phyloP scores from a whole-genome alignment of 2,113 vertebrate genomes.

The Petrocephalus microphthalmus region DNA sequence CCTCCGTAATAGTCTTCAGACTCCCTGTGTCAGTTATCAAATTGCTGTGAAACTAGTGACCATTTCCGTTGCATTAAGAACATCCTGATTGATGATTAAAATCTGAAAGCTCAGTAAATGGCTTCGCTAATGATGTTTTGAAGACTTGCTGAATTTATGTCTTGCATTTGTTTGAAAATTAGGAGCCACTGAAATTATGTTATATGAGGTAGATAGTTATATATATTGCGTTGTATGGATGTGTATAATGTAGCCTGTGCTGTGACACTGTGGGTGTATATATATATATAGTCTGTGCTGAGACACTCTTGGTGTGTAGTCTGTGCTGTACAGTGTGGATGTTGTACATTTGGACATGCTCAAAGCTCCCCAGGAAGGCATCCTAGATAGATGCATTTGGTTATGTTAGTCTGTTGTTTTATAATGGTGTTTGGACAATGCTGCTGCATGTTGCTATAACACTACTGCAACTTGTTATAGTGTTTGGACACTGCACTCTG shows the following conservation, averaged over 20 bases:
- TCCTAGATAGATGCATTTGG: neutral
- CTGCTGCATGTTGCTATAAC: no score
- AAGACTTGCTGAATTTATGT: neutral
- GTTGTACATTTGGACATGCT: neutral
- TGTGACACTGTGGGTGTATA: neutral
- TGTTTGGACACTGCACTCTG: neutral
- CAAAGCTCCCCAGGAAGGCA: neutral
- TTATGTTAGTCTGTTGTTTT: neutral
- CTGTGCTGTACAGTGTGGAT: neutral
- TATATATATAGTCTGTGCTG: no score
- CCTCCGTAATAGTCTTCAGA: neutral
- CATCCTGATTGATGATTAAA: neutral
- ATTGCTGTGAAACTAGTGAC: conserved; percentile 3
- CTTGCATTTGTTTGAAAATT: neutral
- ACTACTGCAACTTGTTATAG: neutral
- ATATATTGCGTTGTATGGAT: neutral
- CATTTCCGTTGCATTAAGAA: neutral
- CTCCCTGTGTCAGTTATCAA: neutral
- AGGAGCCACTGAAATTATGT: neutral
- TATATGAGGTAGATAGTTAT: neutral
- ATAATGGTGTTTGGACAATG: neutral
- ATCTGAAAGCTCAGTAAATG: conserved; percentile 6
- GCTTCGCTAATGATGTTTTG: conserved; percentile 10
- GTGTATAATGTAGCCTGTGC: neutral
- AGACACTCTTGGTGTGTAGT: neutral